Evolutionary conservation across 1,140 invertebrate species (phyloP), one percentile per base, ranked within the genome.

Genomic region (Sitobion miscanthi): DNA sequence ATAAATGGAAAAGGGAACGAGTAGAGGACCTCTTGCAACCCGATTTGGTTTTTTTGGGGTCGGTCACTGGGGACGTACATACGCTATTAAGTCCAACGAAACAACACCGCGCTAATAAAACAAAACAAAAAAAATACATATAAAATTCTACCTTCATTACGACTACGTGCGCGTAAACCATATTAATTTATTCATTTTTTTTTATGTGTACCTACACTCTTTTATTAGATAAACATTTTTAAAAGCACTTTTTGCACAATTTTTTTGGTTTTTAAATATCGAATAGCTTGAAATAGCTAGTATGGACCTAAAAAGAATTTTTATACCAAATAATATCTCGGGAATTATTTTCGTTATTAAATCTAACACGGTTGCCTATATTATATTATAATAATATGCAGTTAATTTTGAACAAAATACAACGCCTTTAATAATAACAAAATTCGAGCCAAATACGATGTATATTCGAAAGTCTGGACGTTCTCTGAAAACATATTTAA

Each of bases 101-200:
- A 69, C 20, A 45, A 90, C n/a, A 90, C 17, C 54, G 8, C 30
- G 62, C 54, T 30, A 45, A 69, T 90, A 90, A 90, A 90, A 89
- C 49, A 38, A 54, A 89, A 89, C 30, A 69, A 77, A 77, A 69
- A 77, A 77, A 77, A 77, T 77, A 77, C 62, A 77, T 77, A 21
- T 6, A 38, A 38, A 89, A 57, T 89, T 89, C 35, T 42, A 25
- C 35, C n/a, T 88, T 52, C 87, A 49, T 35, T 54, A 52, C 30
- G 52, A 52, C 30, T n/a, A 35, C 42, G 38, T 85, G 38, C 38
- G 38, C 23, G 42, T 85, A 85, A 85, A 83, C 42, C 42, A 42
- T 42, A 85, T 42, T 85, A 42, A 85, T 77, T 45, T 47, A 87
- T 87, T 45, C 47, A 54, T 14, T 38, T 52, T 89, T n/a, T 35